phyloP scores from a whole-genome alignment of 2,797 vertebrate genomes.

The Oryzias sinensis region DNA sequence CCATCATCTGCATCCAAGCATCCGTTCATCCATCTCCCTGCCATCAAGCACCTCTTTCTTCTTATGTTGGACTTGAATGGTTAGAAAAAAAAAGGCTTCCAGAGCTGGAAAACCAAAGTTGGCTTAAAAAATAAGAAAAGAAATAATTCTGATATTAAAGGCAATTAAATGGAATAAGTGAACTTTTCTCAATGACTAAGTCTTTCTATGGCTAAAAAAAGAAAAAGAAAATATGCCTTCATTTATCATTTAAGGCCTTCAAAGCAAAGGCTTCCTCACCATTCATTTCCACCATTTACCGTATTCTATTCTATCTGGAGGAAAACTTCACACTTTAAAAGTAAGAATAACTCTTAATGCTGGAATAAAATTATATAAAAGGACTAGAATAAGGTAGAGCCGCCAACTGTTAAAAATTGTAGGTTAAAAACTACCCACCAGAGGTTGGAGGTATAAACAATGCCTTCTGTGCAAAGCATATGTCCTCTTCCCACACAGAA shows the following conservation, averaged over 20 bases:
- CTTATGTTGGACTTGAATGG: constrained; percentile 31
- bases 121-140: constrained; percentile 8
- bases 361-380: no score
- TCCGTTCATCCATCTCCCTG: constrained; percentile 23
- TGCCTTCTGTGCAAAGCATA: neutral
- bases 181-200: constrained; percentile 22
- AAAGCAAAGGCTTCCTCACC: neutral
- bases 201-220: no score
- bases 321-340: no score
- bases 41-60: constrained; percentile 29
- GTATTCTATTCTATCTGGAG: no score
- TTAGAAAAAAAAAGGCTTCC: constrained; percentile 39
- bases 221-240: no score
- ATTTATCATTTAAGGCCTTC: no score
- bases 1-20: constrained; percentile 49
- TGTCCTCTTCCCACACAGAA: constrained; percentile 4
- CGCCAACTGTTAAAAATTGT: neutral
- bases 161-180: constrained; percentile 56
- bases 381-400: no score
- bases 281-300: no score
- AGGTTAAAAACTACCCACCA: constrained; percentile 2
- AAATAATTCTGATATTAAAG: neutral
- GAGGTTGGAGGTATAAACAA: neutral
- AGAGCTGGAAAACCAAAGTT: constrained; percentile 27
- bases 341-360: no score